Evolutionary conservation across 1,140 invertebrate genomes (phyloP).

Genomic region (Tetragonula clypearis): DNA sequence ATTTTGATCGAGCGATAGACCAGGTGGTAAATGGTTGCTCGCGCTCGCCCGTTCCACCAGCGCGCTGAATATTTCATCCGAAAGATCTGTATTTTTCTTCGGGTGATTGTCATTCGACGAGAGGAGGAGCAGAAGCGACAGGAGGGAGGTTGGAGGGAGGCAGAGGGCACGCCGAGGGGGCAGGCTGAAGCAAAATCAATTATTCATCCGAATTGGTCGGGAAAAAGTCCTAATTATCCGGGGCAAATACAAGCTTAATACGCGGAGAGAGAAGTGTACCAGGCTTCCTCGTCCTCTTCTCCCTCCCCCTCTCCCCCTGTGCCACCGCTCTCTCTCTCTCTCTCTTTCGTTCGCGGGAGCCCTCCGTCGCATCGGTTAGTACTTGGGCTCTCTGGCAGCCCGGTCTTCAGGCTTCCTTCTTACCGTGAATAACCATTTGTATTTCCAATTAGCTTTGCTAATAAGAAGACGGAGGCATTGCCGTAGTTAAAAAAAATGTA

Average conservation of each 20-base stretch:
- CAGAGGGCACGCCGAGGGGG: conserved; percentile 1
- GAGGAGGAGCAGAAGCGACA: conserved; percentile 52
- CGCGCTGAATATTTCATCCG: conserved; percentile 75
- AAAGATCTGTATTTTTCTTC: conserved; percentile 70
- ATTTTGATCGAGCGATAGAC: conserved; percentile 27
- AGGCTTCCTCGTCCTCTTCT: conserved; percentile 2
- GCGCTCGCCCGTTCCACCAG: conserved; percentile 18
- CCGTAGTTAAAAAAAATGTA: conserved; percentile 79
- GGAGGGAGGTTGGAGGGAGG: neutral
- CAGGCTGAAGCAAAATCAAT: conserved; percentile 78
- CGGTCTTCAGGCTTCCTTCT: conserved; percentile 69
- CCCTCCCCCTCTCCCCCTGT: neutral
- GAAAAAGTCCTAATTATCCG: conserved; percentile 83
- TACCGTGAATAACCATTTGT: conserved; percentile 82
- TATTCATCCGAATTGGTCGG: conserved; percentile 82
- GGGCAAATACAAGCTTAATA: conserved; percentile 82
- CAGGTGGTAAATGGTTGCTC: conserved; percentile 3
- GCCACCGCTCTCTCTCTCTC: too few species aligned
- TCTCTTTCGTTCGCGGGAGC: conserved; percentile 1
- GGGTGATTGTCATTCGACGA: conserved; percentile 75
- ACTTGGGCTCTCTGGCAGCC: conserved; percentile 47
- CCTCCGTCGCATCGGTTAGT: conserved; percentile 52
- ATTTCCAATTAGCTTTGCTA: conserved; percentile 83
- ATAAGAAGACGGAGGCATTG: conserved; percentile 81
- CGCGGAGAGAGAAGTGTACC: conserved; percentile 72